phyloP scores from a whole-genome alignment of 2,113 vertebrate genomes.

The Atrichornis clamosus region DNA sequence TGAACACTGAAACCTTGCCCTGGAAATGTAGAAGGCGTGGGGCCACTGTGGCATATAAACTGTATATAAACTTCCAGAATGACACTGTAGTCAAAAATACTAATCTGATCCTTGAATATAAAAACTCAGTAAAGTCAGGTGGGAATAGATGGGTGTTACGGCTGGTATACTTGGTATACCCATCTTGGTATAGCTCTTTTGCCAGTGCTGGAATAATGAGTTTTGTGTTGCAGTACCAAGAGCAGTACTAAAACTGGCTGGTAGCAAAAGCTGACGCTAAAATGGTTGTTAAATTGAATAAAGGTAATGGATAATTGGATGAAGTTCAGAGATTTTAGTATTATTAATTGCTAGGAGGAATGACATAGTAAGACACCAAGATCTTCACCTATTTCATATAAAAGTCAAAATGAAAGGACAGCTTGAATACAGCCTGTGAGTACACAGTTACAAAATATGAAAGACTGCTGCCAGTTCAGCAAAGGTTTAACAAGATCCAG shows the following conservation, averaged over 20 bases:
- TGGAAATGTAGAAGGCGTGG: background rate
- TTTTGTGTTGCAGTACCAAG: background rate
- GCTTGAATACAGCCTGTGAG: background rate
- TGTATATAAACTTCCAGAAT: background rate
- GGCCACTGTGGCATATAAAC: background rate
- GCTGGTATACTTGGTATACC: background rate
- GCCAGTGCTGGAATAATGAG: background rate
- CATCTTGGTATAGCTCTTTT: background rate
- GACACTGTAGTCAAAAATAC: background rate
- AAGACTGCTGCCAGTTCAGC: background rate
- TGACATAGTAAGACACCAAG: background rate
- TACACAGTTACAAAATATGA: background rate
- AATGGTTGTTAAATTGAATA: background rate
- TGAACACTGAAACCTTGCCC: background rate
- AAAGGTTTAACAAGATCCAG: background rate
- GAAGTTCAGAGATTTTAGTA: background rate
- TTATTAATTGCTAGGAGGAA: background rate
- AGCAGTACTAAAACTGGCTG: background rate
- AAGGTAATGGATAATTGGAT: background rate
- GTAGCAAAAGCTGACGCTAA: background rate
- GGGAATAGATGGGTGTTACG: background rate
- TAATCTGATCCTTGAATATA: background rate
- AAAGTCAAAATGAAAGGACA: background rate
- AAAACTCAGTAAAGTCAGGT: background rate
- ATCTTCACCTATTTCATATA: background rate